Base-by-base conservation (phyloP, 2,888 invertebrate species). In the Lasioglossum oenotherae region DNA sequence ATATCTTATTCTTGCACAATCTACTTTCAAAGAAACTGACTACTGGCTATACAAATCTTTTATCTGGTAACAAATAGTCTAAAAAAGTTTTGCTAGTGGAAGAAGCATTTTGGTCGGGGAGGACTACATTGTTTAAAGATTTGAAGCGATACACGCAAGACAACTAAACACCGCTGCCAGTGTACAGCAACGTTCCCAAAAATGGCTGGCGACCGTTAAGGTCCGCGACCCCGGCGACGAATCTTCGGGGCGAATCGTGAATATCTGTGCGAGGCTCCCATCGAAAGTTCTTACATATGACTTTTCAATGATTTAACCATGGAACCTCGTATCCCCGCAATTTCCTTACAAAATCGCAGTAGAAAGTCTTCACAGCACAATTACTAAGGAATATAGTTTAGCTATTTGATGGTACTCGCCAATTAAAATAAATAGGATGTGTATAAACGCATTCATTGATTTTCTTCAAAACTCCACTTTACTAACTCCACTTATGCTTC, bases 181-280 rank as follows among this genome's bases (percentile, higher is more conserved):
- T 3, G 57, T 12, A 57, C 57, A 4, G n/a, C 57, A n/a, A 57
- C 57, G n/a, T 57, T 57, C n/a, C 57, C 57, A 57, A 57, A 57
- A 57, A 57, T 57, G 57, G 57, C 64, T 35, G 78, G 83, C 16
- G 74, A 87, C 87, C 87, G 87, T 86, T 87, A 87, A 87, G 87
- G 83, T 87, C 79, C 78, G 83, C 81, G 87, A 87, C 86, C 87
- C 64, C 86, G 4, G 14, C 23, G 79, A 77, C 69, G 79, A 84
- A 76, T 74, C 81, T 38, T 73, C 75, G 60, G 75, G 46, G 78
- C 41, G 49, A 53, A 76, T 75, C 80, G 73, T 60, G 73, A 57
- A 80, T 78, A 74, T 75, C 74, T 74, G 53, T 35, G 35, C 12
- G 57, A n/a, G 57, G 57, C n/a, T 57, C n/a, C n/a, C 12, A 57